Percentiles rank a stretch among this genome's conserved stretches.
Evolutionary conservation across 1,140 invertebrate species (phyloP).

Genomic region (Phocides pigmalion): DNA sequence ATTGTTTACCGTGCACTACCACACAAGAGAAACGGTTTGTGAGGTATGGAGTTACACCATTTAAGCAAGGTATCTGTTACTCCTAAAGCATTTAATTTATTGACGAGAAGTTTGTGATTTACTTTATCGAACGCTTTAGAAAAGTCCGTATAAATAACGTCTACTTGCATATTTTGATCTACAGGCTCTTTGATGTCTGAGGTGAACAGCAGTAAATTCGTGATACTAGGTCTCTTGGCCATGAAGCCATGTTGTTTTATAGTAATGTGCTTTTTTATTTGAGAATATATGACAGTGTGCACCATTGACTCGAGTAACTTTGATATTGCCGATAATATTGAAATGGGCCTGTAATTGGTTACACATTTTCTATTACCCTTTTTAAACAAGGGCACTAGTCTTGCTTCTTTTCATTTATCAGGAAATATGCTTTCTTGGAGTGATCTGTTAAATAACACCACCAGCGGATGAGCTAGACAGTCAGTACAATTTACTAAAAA

Average conservation of each 20-base stretch:
- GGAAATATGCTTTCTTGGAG: not conserved
- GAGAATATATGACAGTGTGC: not conserved
- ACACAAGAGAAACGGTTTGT: not conserved
- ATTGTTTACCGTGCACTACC: not conserved
- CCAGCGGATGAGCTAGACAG: not conserved
- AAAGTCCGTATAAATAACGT: no score
- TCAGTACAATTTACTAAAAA: slow-evolving; percentile 3
- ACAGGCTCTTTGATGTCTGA: not conserved
- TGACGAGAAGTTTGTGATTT: not conserved
- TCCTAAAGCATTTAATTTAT: slow-evolving; percentile 2
- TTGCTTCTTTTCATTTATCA: not conserved
- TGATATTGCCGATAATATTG: not conserved
- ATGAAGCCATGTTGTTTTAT: not conserved
- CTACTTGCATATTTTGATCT: slow-evolving; percentile 2
- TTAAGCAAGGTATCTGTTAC: not conserved
- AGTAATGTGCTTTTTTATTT: not conserved
- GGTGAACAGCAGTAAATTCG: not conserved
- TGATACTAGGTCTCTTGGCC: not conserved
- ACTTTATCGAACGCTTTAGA: no score
- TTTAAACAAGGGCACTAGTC: not conserved
- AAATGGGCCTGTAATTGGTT: not conserved
- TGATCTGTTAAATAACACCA: not conserved
- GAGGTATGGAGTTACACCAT: slow-evolving; percentile 6
- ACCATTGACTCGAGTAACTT: not conserved
- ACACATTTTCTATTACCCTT: not conserved